Conservation (phyloP, 2,113 vertebrate genomes). For the Gallinago jamesoni region DNA sequence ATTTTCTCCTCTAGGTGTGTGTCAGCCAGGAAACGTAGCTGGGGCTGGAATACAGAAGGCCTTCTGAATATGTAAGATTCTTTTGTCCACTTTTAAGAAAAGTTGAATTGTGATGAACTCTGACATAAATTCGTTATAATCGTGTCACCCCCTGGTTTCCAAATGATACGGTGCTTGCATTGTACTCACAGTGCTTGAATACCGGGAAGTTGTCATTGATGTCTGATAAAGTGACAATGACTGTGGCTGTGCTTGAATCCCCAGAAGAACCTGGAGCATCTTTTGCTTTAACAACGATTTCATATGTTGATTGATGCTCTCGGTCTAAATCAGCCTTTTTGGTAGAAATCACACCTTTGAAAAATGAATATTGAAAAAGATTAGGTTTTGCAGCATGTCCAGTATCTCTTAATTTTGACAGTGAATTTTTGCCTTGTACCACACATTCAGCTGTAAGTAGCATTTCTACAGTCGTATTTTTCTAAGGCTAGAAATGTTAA, state of each 20-base stretch:
- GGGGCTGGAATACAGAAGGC: background rate
- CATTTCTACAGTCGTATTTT: background rate
- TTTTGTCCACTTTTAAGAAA: background rate
- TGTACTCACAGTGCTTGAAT: constrained; percentile 82
- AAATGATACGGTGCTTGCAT: background rate
- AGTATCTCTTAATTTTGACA: background rate
- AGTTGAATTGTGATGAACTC: background rate
- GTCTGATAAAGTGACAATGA: constrained; percentile 83
- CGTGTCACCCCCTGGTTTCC: background rate
- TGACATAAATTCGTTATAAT: rapidly evolving
- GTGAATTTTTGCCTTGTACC: background rate
- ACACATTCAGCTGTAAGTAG: background rate
- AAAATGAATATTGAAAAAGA: background rate
- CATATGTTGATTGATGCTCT: constrained; percentile 79
- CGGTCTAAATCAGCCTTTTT: constrained; percentile 81
- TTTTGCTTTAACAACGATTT: constrained; percentile 83
- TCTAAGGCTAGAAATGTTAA: background rate
- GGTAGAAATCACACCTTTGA: constrained; percentile 79
- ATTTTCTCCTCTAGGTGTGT: background rate
- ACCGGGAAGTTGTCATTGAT: constrained; percentile 90
- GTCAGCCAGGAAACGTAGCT: background rate
- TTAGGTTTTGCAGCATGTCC: background rate
- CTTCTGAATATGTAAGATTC: background rate
- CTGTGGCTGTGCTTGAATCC: constrained; percentile 80
- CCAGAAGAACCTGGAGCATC: constrained; percentile 76